Base-by-base conservation (phyloP, 2,113 vertebrate genomes). In the Camelus dromedarius region DNA sequence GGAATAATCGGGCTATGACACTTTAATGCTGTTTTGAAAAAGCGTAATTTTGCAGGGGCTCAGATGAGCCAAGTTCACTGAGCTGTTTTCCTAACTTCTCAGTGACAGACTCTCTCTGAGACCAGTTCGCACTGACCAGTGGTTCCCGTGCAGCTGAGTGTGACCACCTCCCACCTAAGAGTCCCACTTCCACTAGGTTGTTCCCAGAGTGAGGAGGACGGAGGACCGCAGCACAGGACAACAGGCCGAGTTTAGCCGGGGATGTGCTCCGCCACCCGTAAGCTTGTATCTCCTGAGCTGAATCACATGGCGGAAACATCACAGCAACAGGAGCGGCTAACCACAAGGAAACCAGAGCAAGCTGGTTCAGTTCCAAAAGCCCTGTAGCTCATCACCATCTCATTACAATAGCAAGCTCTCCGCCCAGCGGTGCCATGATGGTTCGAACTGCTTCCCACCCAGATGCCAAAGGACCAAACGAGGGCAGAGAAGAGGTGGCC, bases 11-110 rank as follows among this genome's bases (percentile, higher is more conserved):
- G 38, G 38, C 38, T 28, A 22, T 35, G 76, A 93, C 50, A 92
- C 75, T 32, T 5, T 22, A 96, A 50, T 15, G 86, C 66, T 94
- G 9, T 38, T 88, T 70, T 94, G 79, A 69, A 92, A 93, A 96
- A 54, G 0, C 20, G 6, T 30, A 69, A 8, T 69, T 93, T 79
- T 89, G 30, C 72, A 52, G 15, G 20, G 86, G 64, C 32, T 46
- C 91, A 30, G 46, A 32, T 20, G 81, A 84, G 52, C 52, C 46
- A 12, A 14, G n/a, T 70, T 83, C 48, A 26, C 46, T 8, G 14
- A 6, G 50, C 6, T 80, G 67, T 30, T 60, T 84, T 85, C 77
- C 42, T 56, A 56, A 30, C 20, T 28, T 88, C 79, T 72, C 66
- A 38, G 12, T 64, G 54, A 15, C 3, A 6, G 50, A 7, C 58